Evolutionary conservation across 2,888 invertebrate species (phyloP).

Genomic region (Lithophane socia): DNA sequence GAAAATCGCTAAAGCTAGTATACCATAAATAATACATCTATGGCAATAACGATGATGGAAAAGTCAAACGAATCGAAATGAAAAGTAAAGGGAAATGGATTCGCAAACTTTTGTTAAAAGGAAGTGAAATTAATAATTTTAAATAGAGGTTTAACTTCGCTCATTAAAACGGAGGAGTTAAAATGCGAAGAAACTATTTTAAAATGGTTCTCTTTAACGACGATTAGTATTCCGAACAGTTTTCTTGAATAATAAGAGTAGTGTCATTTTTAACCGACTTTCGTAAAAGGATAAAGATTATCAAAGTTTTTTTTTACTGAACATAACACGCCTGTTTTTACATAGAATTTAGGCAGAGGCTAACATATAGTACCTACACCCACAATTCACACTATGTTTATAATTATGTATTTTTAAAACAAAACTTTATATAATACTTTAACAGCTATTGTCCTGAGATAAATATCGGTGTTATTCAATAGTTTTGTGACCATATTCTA

Average conservation of each 20-base stretch:
- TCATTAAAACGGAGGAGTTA: not conserved
- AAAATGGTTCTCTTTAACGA: not conserved
- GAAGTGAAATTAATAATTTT: not conserved
- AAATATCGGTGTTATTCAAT: too few species aligned
- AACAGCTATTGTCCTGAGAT: not conserved
- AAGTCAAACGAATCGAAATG: not conserved
- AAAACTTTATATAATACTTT: not conserved
- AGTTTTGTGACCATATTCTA: not conserved
- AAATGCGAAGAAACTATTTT: not conserved
- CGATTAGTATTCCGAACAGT: not conserved
- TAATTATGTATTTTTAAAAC: not conserved
- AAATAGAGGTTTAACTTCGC: not conserved
- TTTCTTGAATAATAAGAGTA: not conserved
- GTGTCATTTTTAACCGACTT: not conserved
- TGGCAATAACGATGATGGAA: too few species aligned
- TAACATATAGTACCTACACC: not conserved
- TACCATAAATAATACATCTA: too few species aligned
- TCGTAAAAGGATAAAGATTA: not conserved
- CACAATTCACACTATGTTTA: not conserved
- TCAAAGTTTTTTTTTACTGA: too few species aligned
- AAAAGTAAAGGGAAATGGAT: not conserved
- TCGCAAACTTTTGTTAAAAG: not conserved
- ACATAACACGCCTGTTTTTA: not conserved
- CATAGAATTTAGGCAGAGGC: not conserved
- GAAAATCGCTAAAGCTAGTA: too few species aligned